Evolutionary conservation across 2,797 vertebrate genomes (phyloP).

Genomic region (Ctenosaura bakeri): DNA sequence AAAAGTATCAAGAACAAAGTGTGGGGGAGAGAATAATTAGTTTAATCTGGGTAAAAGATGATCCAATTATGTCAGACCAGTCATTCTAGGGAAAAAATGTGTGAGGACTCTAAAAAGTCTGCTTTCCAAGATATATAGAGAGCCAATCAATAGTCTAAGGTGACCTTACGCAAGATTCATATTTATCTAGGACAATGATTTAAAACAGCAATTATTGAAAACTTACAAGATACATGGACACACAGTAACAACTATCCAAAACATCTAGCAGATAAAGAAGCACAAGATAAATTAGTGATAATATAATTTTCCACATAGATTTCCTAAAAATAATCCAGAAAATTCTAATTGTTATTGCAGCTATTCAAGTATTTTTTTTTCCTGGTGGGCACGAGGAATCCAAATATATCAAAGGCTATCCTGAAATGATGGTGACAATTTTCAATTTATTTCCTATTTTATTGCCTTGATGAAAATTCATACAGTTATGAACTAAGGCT

Average conservation of each 20-base stretch:
- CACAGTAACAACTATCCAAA: background rate
- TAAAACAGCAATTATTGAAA: constrained; percentile 22
- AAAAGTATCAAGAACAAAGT: background rate
- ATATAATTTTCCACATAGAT: background rate
- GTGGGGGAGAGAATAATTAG: background rate
- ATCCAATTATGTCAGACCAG: constrained; percentile 22
- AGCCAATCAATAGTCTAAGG: constrained; percentile 4
- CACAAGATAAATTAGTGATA: background rate
- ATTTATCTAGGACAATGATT: background rate
- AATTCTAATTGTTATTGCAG: background rate
- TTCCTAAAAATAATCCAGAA: background rate
- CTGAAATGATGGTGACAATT: background rate
- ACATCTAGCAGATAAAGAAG: background rate
- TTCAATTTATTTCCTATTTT: background rate
- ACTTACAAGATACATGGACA: background rate
- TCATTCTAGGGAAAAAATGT: background rate
- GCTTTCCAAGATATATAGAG: constrained; percentile 6
- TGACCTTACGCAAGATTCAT: constrained; percentile 8
- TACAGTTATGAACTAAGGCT: background rate
- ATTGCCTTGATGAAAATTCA: background rate
- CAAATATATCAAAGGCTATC: background rate
- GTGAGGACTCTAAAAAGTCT: background rate
- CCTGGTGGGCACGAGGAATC: background rate
- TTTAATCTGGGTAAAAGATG: constrained; percentile 28
- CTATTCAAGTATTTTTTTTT: background rate